Percentiles rank a stretch among this genome's conserved stretches.
Evolutionary conservation across 1,140 invertebrate genomes (phyloP).

Genomic region (Drosophila saltans): DNA sequence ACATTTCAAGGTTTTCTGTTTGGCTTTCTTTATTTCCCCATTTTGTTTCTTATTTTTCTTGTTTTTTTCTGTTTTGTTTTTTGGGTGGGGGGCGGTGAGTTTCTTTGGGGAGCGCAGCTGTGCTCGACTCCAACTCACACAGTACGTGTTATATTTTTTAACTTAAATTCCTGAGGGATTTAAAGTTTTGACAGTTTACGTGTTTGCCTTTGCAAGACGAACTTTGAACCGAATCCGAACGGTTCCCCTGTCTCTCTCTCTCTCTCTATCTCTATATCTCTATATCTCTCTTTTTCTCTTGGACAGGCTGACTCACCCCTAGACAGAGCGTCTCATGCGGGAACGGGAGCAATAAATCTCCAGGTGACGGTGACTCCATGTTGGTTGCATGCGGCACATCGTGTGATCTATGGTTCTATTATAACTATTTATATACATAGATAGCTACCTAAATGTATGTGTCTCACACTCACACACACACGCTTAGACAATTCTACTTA

Average conservation of each 20-base stretch:
- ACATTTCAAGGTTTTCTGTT: conserved; percentile 72
- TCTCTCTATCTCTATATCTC: neutral
- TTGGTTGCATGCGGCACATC: conserved; percentile 78
- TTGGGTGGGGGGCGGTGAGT: neutral
- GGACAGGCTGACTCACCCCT: conserved; percentile 48
- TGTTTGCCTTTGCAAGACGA: conserved; percentile 74
- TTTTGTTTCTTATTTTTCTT: conserved; percentile 37
- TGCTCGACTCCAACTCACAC: conserved; percentile 39
- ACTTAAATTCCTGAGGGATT: conserved; percentile 80
- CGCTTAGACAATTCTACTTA: conserved; percentile 52
- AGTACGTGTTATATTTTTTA: conserved; percentile 82
- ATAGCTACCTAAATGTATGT: neutral
- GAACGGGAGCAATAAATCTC: conserved; percentile 61
- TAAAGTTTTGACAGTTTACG: conserved; percentile 82
- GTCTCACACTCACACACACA: neutral
- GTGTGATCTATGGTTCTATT: conserved; percentile 82
- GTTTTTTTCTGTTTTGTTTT: neutral
- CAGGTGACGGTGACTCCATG: conserved; percentile 76
- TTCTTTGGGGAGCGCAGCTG: conserved; percentile 55
- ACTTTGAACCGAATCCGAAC: conserved; percentile 67
- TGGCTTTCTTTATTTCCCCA: conserved; percentile 34
- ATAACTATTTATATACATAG: conserved; percentile 64
- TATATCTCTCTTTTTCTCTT: conserved; percentile 5
- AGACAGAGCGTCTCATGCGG: conserved; percentile 49
- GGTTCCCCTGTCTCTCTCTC: conserved; percentile 28